A percentile compares a stretch with the other conserved stretches of the same genome.
Evolutionary conservation across 2,113 vertebrate species (phyloP).

Genomic region (Pontoporia blainvillei): DNA sequence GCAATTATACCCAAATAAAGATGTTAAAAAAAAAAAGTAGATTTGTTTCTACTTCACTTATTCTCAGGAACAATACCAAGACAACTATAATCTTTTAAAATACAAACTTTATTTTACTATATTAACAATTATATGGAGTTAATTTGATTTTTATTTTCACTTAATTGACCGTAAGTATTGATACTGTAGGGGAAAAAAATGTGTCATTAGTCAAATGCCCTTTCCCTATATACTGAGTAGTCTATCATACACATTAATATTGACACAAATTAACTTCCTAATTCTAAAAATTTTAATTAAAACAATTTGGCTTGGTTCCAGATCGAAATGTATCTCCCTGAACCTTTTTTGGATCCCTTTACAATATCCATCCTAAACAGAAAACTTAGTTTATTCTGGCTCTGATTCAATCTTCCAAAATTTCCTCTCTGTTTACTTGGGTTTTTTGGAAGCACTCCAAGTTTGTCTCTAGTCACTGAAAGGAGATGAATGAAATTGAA

Average conservation of each 20-base stretch:
- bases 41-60: neutral
- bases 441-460: constrained; percentile 58
- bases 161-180: neutral
- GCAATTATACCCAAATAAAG: too few species aligned
- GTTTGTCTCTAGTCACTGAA: constrained; percentile 58
- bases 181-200: neutral
- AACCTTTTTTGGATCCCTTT: constrained; percentile 22
- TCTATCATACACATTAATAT: constrained; percentile 20
- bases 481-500: constrained; percentile 62
- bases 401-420: constrained; percentile 49
- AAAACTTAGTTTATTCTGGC: constrained; percentile 66
- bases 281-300: constrained; percentile 53
- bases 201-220: neutral
- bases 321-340: constrained; percentile 46
- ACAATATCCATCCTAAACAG: constrained; percentile 39
- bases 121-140: neutral
- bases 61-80: neutral
- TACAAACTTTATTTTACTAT: neutral
- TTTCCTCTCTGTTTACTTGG: constrained; percentile 57
- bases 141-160: neutral
- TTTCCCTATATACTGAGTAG: neutral
- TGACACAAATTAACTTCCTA: constrained; percentile 56
- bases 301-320: constrained; percentile 46
- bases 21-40: neutral
- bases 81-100: neutral